These are phyloP conservation scores for Tyria jacobaeae DNA, from an alignment of 2,888 invertebrate species.

Conservation along the genomic window DNA sequence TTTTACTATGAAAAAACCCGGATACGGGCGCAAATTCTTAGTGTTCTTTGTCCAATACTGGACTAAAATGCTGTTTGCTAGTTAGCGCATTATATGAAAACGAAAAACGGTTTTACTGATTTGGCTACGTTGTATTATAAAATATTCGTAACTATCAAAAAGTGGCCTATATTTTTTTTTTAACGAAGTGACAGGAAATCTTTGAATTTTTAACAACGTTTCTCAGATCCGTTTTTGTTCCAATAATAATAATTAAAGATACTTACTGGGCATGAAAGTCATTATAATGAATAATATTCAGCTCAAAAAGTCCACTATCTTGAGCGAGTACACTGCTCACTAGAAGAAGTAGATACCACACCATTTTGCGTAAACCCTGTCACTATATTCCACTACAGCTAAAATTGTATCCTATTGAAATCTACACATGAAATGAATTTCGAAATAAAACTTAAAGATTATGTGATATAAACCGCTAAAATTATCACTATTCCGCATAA, in stretches of 20 bases:
- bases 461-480: conserved; percentile 7
- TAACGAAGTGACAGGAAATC: too few species aligned
- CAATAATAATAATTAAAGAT: conserved; percentile 3
- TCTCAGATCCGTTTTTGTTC: not conserved
- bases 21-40: too few species aligned
- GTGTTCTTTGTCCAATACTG: too few species aligned
- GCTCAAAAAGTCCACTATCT: conserved; percentile 61
- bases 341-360: conserved; percentile 47
- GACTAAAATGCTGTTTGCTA: too few species aligned
- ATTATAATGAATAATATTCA: conserved; percentile 84
- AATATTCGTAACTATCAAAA: too few species aligned
- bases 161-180: too few species aligned
- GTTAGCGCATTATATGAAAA: too few species aligned
- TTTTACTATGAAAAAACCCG: too few species aligned
- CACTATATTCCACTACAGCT: not conserved
- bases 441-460: conserved; percentile 28
- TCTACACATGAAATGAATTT: conserved; percentile 26
- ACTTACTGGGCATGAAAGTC: conserved; percentile 87
- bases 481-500: conserved; percentile 7
- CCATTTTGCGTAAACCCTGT: conserved; percentile 22
- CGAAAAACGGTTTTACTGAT: too few species aligned
- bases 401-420: conserved; percentile 2
- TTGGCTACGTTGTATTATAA: too few species aligned
- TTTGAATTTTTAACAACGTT: not conserved
- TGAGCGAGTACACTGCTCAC: conserved; percentile 54